These are phyloP conservation scores for Pontoporia blainvillei DNA, from an alignment of 2,113 vertebrate species.

Conservation along the genomic window DNA sequence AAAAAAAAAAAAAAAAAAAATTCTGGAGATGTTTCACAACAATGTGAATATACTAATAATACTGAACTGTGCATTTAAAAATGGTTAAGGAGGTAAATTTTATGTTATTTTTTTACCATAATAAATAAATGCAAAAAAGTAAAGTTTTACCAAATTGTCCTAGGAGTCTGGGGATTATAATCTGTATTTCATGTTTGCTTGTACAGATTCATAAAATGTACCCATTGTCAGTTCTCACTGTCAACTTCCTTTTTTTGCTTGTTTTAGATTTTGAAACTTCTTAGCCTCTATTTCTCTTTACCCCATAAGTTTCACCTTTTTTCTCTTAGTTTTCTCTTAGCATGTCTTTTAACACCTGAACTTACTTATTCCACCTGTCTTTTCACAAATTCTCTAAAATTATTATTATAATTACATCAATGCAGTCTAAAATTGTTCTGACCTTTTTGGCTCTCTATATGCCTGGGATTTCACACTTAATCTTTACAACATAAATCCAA, in stretches of 20 bases:
- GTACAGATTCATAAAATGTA: background rate
- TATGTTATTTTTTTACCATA: background rate
- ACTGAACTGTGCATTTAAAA: background rate
- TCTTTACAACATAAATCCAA: background rate
- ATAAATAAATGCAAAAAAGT: slow-evolving; percentile 1
- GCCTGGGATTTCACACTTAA: background rate
- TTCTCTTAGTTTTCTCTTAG: background rate
- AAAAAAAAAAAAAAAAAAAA: background rate
- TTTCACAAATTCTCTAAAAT: background rate
- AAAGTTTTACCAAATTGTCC: background rate
- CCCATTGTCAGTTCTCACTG: background rate
- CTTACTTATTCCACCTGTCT: background rate
- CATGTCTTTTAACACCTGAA: background rate
- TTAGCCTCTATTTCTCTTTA: background rate
- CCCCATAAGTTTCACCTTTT: background rate
- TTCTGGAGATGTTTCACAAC: background rate
- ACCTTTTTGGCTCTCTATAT: background rate
- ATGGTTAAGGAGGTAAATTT: background rate
- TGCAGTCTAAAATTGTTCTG: background rate
- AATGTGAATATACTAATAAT: background rate
- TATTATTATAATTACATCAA: background rate
- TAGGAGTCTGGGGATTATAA: background rate
- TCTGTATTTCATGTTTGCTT: slow-evolving; percentile 28
- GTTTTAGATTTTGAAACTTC: background rate
- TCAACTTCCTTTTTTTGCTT: background rate